A percentile compares a stretch with the other conserved stretches of the same genome.
These are phyloP conservation scores for Florisuga fusca DNA, from an alignment of 2,797 vertebrate genomes.

Conservation along the genomic window DNA sequence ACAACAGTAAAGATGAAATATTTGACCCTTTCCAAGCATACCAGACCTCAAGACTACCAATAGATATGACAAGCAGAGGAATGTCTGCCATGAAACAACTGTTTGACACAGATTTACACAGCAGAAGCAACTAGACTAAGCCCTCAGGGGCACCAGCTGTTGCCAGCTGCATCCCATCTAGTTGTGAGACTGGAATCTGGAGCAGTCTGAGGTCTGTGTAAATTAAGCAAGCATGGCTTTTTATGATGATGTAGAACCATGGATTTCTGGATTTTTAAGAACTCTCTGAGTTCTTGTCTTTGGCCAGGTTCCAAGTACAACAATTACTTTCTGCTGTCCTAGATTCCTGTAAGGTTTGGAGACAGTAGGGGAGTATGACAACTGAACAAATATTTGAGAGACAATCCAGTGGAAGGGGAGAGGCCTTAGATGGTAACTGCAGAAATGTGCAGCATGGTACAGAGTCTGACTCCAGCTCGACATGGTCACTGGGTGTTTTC, in stretches of 20 bases:
- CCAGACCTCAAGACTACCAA: neutral
- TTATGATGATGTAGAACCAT: neutral
- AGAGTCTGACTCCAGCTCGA: neutral
- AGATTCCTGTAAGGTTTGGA: conserved; percentile 19
- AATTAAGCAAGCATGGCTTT: conserved; percentile 2
- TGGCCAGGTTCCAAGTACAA: neutral
- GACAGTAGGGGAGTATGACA: neutral
- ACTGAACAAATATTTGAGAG: conserved; percentile 32
- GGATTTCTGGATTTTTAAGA: conserved; percentile 1
- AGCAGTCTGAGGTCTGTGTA: neutral
- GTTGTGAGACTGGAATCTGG: conserved; percentile 24
- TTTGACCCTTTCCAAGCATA: neutral
- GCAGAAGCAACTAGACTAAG: neutral
- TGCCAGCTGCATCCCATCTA: conserved; percentile 29
- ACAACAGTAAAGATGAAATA: neutral
- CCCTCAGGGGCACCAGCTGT: neutral
- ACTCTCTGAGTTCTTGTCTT: conserved; percentile 5
- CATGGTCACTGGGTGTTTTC: neutral
- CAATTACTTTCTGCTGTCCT: conserved; percentile 1
- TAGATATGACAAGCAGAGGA: neutral
- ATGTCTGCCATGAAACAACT: conserved; percentile 3
- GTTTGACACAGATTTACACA: neutral
- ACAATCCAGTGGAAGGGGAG: neutral
- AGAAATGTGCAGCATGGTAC: neutral
- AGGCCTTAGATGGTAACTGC: neutral